Conservation (phyloP, 1,140 invertebrate species). For the Wasmannia auropunctata region DNA sequence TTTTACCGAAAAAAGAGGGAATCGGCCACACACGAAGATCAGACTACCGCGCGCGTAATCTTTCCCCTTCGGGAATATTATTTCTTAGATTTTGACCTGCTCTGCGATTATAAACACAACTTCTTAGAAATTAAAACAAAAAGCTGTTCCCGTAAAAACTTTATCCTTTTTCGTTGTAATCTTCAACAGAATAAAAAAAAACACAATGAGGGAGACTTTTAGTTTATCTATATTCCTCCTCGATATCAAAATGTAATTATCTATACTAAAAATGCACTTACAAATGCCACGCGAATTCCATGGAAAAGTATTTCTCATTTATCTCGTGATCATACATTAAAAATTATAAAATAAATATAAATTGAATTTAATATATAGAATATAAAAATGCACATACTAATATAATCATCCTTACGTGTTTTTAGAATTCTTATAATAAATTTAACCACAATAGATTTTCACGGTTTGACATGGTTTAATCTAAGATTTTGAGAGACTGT, state of each 20-base stretch:
- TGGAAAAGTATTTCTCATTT: background rate
- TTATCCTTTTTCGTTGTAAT: slow-evolving; percentile 6
- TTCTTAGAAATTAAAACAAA: slow-evolving; percentile 52
- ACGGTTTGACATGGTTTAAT: background rate
- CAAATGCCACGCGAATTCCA: background rate
- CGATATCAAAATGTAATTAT: background rate
- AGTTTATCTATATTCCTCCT: background rate
- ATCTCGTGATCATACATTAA: background rate
- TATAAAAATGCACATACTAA: background rate
- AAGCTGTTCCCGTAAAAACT: slow-evolving; percentile 33
- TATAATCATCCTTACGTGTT: background rate
- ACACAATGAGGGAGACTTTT: background rate
- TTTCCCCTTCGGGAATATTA: slow-evolving; percentile 52
- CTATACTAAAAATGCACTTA: background rate
- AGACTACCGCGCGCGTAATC: slow-evolving; percentile 48
- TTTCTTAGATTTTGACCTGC: slow-evolving; percentile 17
- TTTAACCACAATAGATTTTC: background rate
- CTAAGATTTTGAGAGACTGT: background rate
- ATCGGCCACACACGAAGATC: slow-evolving; percentile 70
- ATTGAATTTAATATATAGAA: background rate
- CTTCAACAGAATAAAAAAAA: background rate
- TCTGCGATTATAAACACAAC: slow-evolving; percentile 14
- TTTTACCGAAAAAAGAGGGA: slow-evolving; percentile 45
- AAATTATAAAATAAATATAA: background rate
- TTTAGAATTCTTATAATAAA: background rate